Conservation (phyloP, 1,140 invertebrate genomes). For the Penaeus japonicus region DNA sequence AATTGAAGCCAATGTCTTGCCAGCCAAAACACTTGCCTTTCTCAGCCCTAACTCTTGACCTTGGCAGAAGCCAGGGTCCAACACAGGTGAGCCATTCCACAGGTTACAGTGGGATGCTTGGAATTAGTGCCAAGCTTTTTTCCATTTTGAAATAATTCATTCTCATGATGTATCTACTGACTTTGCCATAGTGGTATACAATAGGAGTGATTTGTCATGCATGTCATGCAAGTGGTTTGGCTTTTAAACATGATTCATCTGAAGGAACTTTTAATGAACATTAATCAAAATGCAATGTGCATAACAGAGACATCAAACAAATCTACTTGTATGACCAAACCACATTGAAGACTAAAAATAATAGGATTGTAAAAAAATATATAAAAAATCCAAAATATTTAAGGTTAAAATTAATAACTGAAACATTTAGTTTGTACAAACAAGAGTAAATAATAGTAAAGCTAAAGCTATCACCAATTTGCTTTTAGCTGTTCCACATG, state of each 20-base stretch:
- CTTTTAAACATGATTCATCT: neutral
- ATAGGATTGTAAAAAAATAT: neutral
- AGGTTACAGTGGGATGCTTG: neutral
- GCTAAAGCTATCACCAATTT: too few relatives aligned
- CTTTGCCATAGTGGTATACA: neutral
- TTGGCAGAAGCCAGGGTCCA: neutral
- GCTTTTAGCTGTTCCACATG: too few relatives aligned
- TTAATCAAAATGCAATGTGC: neutral
- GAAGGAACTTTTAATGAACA: neutral
- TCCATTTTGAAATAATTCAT: neutral
- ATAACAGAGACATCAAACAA: neutral
- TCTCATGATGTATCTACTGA: conserved; percentile 55
- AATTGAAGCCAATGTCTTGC: conserved; percentile 23
- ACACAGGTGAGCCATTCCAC: neutral
- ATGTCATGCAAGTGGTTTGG: conserved; percentile 38
- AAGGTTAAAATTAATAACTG: too few relatives aligned
- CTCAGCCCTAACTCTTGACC: conserved; percentile 31
- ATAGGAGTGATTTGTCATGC: conserved; percentile 23
- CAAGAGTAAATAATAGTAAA: too few relatives aligned
- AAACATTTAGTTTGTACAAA: too few relatives aligned
- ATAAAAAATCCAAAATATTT: too few relatives aligned
- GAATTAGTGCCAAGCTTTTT: neutral
- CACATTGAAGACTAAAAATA: neutral
- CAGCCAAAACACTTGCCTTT: conserved; percentile 44
- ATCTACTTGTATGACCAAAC: neutral